Base-by-base conservation (phyloP, 2,888 invertebrate genomes). In the Marasmarcha lunaedactyla region DNA sequence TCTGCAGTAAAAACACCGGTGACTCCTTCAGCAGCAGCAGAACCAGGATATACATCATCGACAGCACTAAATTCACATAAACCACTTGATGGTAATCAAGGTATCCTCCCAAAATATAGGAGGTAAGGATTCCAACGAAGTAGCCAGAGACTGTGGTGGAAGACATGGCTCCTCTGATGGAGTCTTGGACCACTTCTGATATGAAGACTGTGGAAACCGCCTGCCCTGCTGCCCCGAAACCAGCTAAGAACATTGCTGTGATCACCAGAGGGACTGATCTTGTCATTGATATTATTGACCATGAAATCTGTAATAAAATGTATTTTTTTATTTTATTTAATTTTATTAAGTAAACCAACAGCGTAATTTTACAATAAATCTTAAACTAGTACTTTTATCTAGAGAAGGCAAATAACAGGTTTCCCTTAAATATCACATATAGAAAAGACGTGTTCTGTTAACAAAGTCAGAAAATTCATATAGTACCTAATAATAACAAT, bases 141-240 rank as follows among this genome's bases (percentile, higher is more conserved):
- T 58, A 74, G 0, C 59, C 59, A 0, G 63, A 59, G 0, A 70
- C 68, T 0, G 64, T 52, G 0, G 57, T 52, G 0, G 76, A 69
- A 9, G 65, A 57, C 14, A 76, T 37, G 0, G 60, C 58, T 0
- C 40, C 77, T 42, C 77, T 51, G 26, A 77, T 65, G 0, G 68
- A 61, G 30, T 73, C 69, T 11, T 77, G 65, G 5, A 57, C 51
- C 41, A 77, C 65, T 46, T 77, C 77, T 1, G 69, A 55, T 40
- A 77, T 72, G 49, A 59, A 77, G 14, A 77, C 65, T 0, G 71
- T 56, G 0, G 66, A 57, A 1, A 68, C 54, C 0, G 63, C 63
- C 40, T 76, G 74, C 0, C 76, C 77, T 1, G 64, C 72, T 0
- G 71, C 64, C 0, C 74, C 71, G 0, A 64, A 35, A 0, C 76